phyloP scores from a whole-genome alignment of 2,797 vertebrate species.

The Serranus cabrilla region DNA sequence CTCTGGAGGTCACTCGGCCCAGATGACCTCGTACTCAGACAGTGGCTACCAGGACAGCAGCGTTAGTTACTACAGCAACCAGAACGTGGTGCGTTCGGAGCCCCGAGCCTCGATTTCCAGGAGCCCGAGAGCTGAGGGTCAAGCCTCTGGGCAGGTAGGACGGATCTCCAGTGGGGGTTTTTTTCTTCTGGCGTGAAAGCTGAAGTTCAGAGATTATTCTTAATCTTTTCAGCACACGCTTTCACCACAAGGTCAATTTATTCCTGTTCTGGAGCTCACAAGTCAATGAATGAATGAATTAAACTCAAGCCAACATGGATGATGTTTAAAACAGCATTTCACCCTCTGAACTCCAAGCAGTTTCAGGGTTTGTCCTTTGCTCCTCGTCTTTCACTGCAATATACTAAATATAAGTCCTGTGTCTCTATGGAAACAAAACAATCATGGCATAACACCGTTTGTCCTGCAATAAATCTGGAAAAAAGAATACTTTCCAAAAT shows the following conservation, averaged over 20 bases:
- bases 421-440: no score
- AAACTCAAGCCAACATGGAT: no score
- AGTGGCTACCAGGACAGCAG: conserved; percentile 98
- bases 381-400: no score
- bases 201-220: not conserved
- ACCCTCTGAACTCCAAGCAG: no score
- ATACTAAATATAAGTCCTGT: no score
- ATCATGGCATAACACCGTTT: no score
- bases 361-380: no score
- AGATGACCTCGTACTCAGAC: conserved; percentile 98
- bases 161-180: not conserved
- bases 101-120: conserved; percentile 90
- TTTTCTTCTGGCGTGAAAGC: not conserved
- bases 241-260: not conserved
- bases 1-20: conserved; percentile 94
- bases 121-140: conserved; percentile 83
- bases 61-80: conserved; percentile 92
- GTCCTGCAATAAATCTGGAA: no score
- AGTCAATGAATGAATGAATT: no score
- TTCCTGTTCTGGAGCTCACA: not conserved
- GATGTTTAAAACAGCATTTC: no score
- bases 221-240: not conserved
- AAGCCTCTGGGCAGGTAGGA: conserved; percentile 85
- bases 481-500: no score
- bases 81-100: conserved; percentile 91